phyloP scores from a whole-genome alignment of 2,797 vertebrate genomes.

The Helarctos malayanus region DNA sequence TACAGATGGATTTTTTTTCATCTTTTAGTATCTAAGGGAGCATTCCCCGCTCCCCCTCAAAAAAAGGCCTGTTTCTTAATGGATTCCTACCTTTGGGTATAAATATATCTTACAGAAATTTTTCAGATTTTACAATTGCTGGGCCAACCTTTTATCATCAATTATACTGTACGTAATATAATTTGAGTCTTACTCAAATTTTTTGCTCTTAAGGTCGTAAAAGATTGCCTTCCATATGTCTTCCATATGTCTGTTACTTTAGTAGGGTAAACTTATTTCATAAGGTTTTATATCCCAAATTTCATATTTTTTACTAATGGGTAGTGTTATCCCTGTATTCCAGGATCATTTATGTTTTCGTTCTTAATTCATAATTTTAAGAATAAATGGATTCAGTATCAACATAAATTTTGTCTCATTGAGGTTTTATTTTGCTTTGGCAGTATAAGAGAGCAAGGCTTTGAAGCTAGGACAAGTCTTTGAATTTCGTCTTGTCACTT shows the following conservation, averaged over 20 bases:
- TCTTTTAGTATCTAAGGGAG: conserved; percentile 49
- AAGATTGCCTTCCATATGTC: background rate
- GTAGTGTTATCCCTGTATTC: background rate
- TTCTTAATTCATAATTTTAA: conserved; percentile 47
- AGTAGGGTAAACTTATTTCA: conserved; percentile 2
- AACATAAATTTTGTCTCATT: conserved; percentile 9
- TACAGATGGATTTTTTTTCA: conserved; percentile 52
- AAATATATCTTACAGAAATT: conserved; percentile 4
- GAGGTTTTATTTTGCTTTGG: conserved; percentile 43
- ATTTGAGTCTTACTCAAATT: background rate
- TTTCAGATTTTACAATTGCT: conserved; percentile 7
- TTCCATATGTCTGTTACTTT: background rate
- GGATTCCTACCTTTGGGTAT: background rate
- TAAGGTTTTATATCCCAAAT: conserved; percentile 1
- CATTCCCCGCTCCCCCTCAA: background rate
- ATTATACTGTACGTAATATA: background rate
- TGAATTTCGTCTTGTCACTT: conserved; percentile 12
- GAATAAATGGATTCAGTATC: conserved; percentile 22
- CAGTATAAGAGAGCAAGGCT: background rate
- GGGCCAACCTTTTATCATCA: background rate
- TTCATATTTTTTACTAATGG: background rate
- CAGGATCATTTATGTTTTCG: background rate
- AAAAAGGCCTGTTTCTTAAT: conserved; percentile 42
- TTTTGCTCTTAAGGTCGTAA: conserved; percentile 39
- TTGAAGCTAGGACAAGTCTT: conserved; percentile 5